Base-by-base conservation (phyloP, 1,140 invertebrate species). In the Pinna nobilis region DNA sequence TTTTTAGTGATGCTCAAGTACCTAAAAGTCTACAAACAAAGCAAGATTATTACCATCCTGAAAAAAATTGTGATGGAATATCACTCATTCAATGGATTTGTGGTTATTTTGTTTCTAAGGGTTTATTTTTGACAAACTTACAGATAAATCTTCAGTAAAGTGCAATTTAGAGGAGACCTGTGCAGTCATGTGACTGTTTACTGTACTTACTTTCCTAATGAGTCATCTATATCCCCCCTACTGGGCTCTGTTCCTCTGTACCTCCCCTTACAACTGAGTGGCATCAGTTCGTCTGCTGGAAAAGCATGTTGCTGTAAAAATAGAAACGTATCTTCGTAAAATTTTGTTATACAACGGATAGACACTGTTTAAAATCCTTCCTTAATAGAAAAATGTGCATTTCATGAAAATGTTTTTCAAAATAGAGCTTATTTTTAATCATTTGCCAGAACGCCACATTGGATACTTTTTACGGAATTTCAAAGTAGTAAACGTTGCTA, bases 211-310 rank as follows among this genome's bases (percentile, higher is more conserved):
- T 99, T 99, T 91, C 98, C 97, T 69, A 99, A 90, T 47, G 94
- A 93, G 88, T 98, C 97, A 90, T 99, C 97, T 89, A 99, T 95
- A 87, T 99, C 97, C 9, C 98, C 98, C 71, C 98, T 91, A 66
- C 94, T 94, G 18, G 95, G 93, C 67, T 96, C 95, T 32, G 87
- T 84, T 13, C 88, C 90, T 79, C 97, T 90, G 88, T 94, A 98
- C 63, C 98, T 90, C 44, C 97, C 97, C 86, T 95, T 94, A 89
- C 98, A 99, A 86, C 94, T 97, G 30, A 99, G 90, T 2, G 98
- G 98, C 97, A 99, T 98, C 51, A 99, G 90, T 90, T 99, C 98
- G 92, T 99, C 98, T 32, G 97, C 97, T 70, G 98, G 98, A 91
- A 96, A 99, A 20, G 98, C 98, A 92, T 98, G 64, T 41, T 90